Percentiles rank a stretch among this genome's conserved stretches.
Evolutionary conservation across 2,113 vertebrate species (phyloP).

Genomic region (Xyliphius kryptos): DNA sequence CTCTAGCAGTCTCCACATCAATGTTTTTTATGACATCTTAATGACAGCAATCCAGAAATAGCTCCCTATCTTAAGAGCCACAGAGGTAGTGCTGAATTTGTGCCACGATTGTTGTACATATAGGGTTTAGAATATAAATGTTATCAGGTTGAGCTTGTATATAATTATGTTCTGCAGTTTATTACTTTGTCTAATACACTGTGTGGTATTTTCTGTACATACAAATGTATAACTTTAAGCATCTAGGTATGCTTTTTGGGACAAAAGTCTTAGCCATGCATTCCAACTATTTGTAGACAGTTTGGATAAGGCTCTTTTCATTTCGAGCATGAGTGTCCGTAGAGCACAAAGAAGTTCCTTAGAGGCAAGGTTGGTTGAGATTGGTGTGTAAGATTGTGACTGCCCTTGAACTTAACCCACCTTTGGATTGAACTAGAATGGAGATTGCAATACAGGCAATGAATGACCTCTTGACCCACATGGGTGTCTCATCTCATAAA

Average conservation of each 20-base stretch:
- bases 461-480: no score
- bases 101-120: not conserved
- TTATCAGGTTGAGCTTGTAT: not conserved
- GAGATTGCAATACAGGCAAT: no score
- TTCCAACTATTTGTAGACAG: not conserved
- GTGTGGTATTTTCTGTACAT: no score
- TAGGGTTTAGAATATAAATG: not conserved
- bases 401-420: no score
- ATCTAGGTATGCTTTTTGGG: no score
- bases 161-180: no score
- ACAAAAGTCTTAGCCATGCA: not conserved
- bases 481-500: no score
- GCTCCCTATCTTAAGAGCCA: not conserved
- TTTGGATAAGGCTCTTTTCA: not conserved
- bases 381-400: no score
- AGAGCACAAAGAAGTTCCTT: not conserved
- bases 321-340: not conserved
- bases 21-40: constrained; percentile 2
- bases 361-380: no score
- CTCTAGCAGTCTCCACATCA: not conserved
- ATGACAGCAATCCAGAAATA: not conserved
- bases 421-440: no score
- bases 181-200: no score
- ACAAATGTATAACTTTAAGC: no score
- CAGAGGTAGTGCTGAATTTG: not conserved